Evolutionary conservation across 2,888 invertebrate genomes (phyloP), one percentile per base, ranked within the genome.

Genomic region (Ornithoptera priamus): DNA sequence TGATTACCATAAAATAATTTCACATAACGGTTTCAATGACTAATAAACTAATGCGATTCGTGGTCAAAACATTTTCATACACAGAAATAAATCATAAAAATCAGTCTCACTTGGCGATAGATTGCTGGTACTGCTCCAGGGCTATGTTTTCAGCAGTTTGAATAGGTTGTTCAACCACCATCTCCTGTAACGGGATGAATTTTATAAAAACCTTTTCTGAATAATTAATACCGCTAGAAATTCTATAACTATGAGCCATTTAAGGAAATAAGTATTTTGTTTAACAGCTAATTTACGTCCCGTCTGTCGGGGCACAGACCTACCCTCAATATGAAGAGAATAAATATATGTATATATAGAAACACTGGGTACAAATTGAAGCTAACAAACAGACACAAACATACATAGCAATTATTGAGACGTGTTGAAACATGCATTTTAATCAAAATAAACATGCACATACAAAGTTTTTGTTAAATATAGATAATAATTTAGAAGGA

Each of bases 61-160:
- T n/a, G 53, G 18, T n/a, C 5, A 53, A 53, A 53, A 53, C 18
- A 53, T n/a, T n/a, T 53, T 7, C 2, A 53, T 18, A 53, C n/a
- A 24, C 2, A 58, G 20, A 6, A 58, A 58, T 58, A n/a, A 58
- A 36, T 65, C 64, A 73, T 53, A 69, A 57, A 66, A 62, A 39
- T n/a, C 20, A 63, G 12, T 50, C 95, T 94, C 89, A 96, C 96
- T 96, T 96, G 79, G 96, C 95, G 83, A 97, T 95, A 56, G 96
- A 96, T 78, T 96, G 96, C 86, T 96, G 96, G 83, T 96, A 96
- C 82, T 96, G 95, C 77, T 96, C 97, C 84, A 97, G 88, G 81
- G 97, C 97, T 90, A 95, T 95, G 77, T 95, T 96, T 82, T 97
- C 97, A 78, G 96, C 94, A 80, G 84, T 78, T 74, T 87, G 88